Percentiles rank a stretch among this genome's conserved stretches.
Evolutionary conservation across 2,888 invertebrate genomes (phyloP).

Genomic region (Lampropteryx suffumata): DNA sequence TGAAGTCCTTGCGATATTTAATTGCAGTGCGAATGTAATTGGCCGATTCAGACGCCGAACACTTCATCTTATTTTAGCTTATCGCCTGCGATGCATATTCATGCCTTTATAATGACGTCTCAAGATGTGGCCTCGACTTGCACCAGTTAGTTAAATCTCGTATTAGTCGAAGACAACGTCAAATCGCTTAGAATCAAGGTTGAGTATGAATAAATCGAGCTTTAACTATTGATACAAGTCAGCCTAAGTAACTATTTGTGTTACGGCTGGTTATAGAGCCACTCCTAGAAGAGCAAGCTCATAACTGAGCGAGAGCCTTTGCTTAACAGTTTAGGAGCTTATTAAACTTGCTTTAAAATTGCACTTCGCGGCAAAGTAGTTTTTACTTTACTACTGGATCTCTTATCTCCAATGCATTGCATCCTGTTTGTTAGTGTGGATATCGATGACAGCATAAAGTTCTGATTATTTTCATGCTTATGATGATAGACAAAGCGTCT

Average conservation of each 20-base stretch:
- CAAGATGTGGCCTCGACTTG: constrained; percentile 32
- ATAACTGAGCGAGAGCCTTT: constrained; percentile 33
- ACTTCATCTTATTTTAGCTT: constrained; percentile 58
- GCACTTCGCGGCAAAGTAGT: constrained; percentile 18
- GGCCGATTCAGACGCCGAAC: constrained; percentile 51
- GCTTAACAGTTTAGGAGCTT: constrained; percentile 28
- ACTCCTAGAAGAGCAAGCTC: constrained; percentile 41
- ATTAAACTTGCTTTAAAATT: constrained; percentile 33
- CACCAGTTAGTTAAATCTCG: constrained; percentile 3
- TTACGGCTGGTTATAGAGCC: constrained; percentile 42
- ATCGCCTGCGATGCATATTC: constrained; percentile 56
- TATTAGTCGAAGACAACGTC: constrained; percentile 1
- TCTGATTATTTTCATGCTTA: too few species aligned
- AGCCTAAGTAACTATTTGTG: constrained; percentile 41
- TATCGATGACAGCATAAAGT: constrained; percentile 8
- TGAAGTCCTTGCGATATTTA: constrained; percentile 56
- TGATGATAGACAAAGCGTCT: background rate
- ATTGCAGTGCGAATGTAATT: constrained; percentile 56
- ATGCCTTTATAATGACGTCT: constrained; percentile 55
- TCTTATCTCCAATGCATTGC: constrained; percentile 8
- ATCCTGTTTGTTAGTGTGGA: constrained; percentile 20
- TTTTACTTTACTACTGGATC: constrained; percentile 18
- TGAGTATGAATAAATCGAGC: background rate
- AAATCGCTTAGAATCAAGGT: constrained; percentile 2
- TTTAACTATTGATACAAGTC: constrained; percentile 4